Evolutionary conservation across 2,113 vertebrate species (phyloP).

Genomic region (Solenodon paradoxus): DNA sequence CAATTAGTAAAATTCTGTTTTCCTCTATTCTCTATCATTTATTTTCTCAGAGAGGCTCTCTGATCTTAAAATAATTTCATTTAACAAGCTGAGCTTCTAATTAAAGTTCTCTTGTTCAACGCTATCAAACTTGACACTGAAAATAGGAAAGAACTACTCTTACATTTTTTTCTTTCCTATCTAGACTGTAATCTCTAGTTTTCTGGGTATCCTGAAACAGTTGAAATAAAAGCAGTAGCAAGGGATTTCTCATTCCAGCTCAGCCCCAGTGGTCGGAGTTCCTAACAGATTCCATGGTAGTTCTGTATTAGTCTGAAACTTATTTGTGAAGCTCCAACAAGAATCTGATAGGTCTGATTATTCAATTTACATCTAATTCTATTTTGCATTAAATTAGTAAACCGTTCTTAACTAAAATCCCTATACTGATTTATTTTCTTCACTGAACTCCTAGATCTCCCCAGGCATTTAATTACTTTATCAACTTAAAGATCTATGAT

Average conservation of each 20-base stretch:
- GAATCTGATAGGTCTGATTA: not conserved
- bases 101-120: not conserved
- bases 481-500: not conserved
- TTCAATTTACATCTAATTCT: not conserved
- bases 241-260: not conserved
- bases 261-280: not conserved
- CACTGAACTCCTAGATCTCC: not conserved
- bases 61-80: constrained; percentile 7
- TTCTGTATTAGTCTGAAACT: not conserved
- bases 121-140: not conserved
- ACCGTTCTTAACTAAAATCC: not conserved
- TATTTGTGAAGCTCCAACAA: constrained; percentile 10
- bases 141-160: not conserved
- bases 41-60: not conserved
- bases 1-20: not conserved
- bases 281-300: not conserved
- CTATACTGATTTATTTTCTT: not conserved
- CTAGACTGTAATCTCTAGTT: not conserved
- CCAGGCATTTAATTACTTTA: not conserved
- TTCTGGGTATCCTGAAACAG: not conserved
- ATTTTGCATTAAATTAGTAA: constrained; percentile 19
- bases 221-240: not conserved
- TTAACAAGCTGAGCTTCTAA: constrained; percentile 4
- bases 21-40: not conserved
- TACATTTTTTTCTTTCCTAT: not conserved